These are phyloP conservation scores for Zosterops lateralis DNA, from an alignment of 2,113 vertebrate genomes.

Conservation along the genomic window DNA sequence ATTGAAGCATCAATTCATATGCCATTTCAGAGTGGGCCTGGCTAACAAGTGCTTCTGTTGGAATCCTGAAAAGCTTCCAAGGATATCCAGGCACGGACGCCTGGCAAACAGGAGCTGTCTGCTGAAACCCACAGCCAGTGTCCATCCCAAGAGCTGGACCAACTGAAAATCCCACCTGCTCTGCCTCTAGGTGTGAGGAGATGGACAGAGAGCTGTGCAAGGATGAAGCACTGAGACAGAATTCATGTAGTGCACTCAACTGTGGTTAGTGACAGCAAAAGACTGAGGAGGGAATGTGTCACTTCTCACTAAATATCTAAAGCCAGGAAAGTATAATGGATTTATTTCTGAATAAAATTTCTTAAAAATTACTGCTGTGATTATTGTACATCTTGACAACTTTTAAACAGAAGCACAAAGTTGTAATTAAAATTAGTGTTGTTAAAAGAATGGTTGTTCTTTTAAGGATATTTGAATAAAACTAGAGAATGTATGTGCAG, in stretches of 20 bases:
- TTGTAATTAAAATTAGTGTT: neutral
- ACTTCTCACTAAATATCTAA: neutral
- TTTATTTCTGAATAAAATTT: neutral
- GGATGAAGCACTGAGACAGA: neutral
- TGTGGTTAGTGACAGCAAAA: neutral
- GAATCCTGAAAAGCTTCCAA: slow-evolving; percentile 1
- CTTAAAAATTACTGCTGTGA: neutral
- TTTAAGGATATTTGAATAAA: neutral
- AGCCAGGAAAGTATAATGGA: neutral
- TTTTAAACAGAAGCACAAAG: neutral
- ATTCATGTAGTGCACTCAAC: neutral
- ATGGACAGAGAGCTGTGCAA: neutral
- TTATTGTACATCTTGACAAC: neutral
- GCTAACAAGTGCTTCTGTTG: neutral
- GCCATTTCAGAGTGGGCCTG: neutral
- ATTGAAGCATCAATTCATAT: slow-evolving; percentile 28
- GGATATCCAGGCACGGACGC: neutral
- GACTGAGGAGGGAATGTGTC: neutral
- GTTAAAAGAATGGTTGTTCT: neutral
- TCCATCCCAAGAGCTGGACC: neutral
- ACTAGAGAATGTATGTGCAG: neutral
- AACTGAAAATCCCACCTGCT: neutral
- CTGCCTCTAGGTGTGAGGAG: neutral
- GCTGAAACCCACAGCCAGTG: neutral
- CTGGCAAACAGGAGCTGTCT: neutral